Base-by-base conservation (phyloP, 2,888 invertebrate genomes). In the Torymus auratus region DNA sequence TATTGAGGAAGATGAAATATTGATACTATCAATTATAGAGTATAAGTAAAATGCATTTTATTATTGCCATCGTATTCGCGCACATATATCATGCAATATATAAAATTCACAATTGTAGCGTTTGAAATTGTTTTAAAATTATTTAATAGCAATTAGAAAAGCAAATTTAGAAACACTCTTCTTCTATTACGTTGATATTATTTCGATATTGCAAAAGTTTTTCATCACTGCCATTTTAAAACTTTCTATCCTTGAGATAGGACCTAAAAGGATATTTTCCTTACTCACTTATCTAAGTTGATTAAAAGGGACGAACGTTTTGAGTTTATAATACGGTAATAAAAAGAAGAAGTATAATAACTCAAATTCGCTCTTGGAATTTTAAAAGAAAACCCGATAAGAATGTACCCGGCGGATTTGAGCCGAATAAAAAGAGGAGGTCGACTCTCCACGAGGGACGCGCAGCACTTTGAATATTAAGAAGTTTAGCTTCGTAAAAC, bases 391-490 rank as follows among this genome's bases (percentile, higher is more conserved):
- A 62, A n/a, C 52, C 52, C 23, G 52, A 68, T 52, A 71, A 65
- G 52, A 76, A 20, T 72, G 20, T 15, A 56, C 58, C 20, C 58
- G 13, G 69, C 17, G 20, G 58, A 15, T 58, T 65, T 64, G 14
- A 71, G 56, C 23, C 62, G 15, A n/a, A 71, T 62, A 65, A 55
- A 60, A 71, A 60, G 70, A 61, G n/a, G 55, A 73, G 68, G 55
- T 67, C 20, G 60, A 52, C 58, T 60, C 58, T 14, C 28, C 52
- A 52, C n/a, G 56, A 60, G 58, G 2, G 13, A 52, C 55, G 56
- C 55, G 56, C 17, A 23, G 65, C 62, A 72, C 67, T 76, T 72
- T 71, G 56, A 76, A 76, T 80, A 76, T 76, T 80, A 76, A 76
- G 71, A 76, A 76, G 61, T 65, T 76, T 61, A 62, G 41, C 28